These are phyloP conservation scores for Psophia crepitans DNA, from an alignment of 2,113 vertebrate genomes.

Conservation along the genomic window DNA sequence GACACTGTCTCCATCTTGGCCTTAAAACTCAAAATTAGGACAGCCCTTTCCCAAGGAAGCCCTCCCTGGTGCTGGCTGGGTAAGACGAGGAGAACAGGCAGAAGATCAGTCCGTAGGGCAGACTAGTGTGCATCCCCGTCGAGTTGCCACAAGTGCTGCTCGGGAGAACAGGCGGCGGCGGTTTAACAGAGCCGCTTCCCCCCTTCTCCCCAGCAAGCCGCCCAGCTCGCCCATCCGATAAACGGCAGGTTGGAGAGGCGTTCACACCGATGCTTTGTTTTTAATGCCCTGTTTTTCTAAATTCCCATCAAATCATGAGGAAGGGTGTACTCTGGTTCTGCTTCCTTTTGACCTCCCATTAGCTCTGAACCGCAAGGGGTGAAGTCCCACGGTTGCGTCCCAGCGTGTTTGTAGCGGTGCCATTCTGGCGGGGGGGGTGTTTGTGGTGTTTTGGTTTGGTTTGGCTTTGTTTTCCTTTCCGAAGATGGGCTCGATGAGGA, in stretches of 20 bases:
- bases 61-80: not conserved
- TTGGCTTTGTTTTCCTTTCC: not conserved
- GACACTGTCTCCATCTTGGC: not conserved
- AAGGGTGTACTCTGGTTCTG: not conserved
- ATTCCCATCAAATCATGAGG: not conserved
- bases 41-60: not conserved
- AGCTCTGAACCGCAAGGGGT: not conserved
- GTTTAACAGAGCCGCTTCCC: not conserved
- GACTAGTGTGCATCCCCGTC: not conserved
- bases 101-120: not conserved
- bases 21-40: not conserved
- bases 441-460: not conserved
- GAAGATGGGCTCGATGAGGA: not conserved
- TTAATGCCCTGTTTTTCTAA: not conserved
- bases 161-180: accelerated
- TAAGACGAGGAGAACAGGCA: not conserved
- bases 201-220: not conserved
- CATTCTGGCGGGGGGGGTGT: accelerated
- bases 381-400: not conserved
- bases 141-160: not conserved
- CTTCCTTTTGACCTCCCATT: not conserved
- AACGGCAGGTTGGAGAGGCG: not conserved
- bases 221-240: not conserved
- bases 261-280: not conserved
- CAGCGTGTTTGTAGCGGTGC: not conserved